Evolutionary conservation across 1,140 invertebrate species (phyloP).

Genomic region (Atopsyche davidsoni): DNA sequence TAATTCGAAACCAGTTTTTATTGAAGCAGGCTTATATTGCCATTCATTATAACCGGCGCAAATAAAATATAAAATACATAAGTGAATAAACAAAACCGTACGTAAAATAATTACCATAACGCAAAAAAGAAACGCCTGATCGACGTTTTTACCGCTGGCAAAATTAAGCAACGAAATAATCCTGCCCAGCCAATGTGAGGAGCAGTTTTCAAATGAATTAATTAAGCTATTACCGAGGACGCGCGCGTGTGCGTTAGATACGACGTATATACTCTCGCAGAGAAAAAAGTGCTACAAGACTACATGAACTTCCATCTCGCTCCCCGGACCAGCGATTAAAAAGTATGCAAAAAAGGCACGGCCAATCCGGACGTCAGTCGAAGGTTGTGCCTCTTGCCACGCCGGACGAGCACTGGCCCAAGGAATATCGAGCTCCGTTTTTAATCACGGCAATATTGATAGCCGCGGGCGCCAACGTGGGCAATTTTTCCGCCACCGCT

Average conservation of each 20-base stretch:
- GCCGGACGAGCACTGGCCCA: not conserved
- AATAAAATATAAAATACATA: no score
- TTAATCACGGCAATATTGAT: constrained; percentile 19
- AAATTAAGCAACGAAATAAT: no score
- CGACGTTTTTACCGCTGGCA: no score
- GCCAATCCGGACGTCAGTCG: not conserved
- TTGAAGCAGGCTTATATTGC: no score
- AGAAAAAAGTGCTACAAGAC: not conserved
- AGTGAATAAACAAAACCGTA: no score
- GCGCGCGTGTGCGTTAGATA: constrained; percentile 1
- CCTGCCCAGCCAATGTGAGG: constrained; percentile 2
- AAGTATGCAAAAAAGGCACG: not conserved
- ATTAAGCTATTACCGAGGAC: constrained; percentile 18
- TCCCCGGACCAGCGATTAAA: not conserved
- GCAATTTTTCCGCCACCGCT: constrained; percentile 9
- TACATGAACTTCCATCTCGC: not conserved
- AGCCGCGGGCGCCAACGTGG: constrained; percentile 17
- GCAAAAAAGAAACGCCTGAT: no score
- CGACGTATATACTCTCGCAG: not conserved
- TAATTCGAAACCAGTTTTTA: no score
- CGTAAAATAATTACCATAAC: no score
- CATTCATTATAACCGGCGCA: no score
- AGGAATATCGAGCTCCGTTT: constrained; percentile 8
- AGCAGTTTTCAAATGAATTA: constrained; percentile 19
- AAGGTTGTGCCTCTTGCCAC: not conserved